Conservation (phyloP, 2,888 invertebrate genomes). For the Drosophila ochracea region DNA sequence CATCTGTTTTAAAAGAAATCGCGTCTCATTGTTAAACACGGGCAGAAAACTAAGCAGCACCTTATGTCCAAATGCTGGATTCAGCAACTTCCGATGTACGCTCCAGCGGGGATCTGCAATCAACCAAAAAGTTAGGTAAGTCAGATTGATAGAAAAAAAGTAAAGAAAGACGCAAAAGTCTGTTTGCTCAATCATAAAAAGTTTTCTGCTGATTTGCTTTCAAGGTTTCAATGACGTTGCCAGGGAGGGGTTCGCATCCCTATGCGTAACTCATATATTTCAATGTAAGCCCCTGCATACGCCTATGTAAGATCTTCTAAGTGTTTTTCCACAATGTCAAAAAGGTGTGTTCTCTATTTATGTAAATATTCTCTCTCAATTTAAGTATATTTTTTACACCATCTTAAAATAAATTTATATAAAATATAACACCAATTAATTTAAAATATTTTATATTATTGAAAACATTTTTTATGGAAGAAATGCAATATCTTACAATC, state of each 20-base stretch:
- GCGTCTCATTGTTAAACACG: slow-evolving; percentile 77
- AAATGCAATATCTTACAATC: not conserved
- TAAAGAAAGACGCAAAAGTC: not conserved
- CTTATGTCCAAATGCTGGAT: slow-evolving; percentile 82
- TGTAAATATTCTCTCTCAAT: not conserved
- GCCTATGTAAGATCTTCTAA: not conserved
- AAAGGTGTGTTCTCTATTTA: not conserved
- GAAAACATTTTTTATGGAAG: not conserved
- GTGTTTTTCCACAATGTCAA: not conserved
- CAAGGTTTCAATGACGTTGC: not conserved
- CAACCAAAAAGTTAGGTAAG: not conserved
- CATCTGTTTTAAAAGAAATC: slow-evolving; percentile 58
- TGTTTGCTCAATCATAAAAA: not conserved
- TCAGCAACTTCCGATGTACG: slow-evolving; percentile 79
- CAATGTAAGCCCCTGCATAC: not conserved
- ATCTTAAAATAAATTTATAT: not conserved
- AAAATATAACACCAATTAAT: not conserved
- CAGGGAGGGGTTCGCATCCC: not conserved
- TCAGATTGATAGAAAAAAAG: not conserved
- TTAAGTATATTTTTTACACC: not conserved
- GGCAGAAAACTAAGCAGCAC: slow-evolving; percentile 81
- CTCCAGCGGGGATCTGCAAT: slow-evolving; percentile 81
- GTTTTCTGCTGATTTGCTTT: not conserved
- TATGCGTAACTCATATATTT: not conserved
- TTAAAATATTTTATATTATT: not conserved